phyloP scores from a whole-genome alignment of 2,888 invertebrate species.

The Temnothorax ravouxi region DNA sequence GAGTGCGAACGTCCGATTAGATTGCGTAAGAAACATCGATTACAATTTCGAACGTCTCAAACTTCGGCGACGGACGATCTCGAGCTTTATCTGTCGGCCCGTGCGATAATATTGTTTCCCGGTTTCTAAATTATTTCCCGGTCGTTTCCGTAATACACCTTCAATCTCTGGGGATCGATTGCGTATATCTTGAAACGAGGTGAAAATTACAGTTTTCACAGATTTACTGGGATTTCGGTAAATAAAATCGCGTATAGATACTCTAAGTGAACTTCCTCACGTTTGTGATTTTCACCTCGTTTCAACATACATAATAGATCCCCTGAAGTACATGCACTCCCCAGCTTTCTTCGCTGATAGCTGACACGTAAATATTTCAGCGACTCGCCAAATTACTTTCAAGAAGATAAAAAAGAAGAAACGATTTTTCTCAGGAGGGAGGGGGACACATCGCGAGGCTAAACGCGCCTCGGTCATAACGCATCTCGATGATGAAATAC shows the following conservation, averaged over 20 bases:
- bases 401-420: neutral
- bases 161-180: neutral
- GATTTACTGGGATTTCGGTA: too few species aligned
- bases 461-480: neutral
- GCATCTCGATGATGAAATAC: neutral
- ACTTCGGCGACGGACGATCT: neutral
- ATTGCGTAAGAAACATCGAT: neutral
- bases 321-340: too few species aligned
- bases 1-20: neutral
- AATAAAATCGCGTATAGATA: too few species aligned
- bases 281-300: too few species aligned
- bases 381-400: neutral
- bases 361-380: neutral
- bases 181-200: too few species aligned
- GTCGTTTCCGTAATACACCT: neutral
- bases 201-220: too few species aligned
- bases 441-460: too few species aligned
- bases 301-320: neutral
- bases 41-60: neutral
- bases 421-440: neutral
- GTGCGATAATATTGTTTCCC: neutral
- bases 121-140: neutral
- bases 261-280: too few species aligned
- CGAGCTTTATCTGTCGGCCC: neutral
- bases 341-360: neutral